These are phyloP conservation scores for Acrobasis suavella DNA, from an alignment of 2,888 invertebrate genomes.

Conservation along the genomic window DNA sequence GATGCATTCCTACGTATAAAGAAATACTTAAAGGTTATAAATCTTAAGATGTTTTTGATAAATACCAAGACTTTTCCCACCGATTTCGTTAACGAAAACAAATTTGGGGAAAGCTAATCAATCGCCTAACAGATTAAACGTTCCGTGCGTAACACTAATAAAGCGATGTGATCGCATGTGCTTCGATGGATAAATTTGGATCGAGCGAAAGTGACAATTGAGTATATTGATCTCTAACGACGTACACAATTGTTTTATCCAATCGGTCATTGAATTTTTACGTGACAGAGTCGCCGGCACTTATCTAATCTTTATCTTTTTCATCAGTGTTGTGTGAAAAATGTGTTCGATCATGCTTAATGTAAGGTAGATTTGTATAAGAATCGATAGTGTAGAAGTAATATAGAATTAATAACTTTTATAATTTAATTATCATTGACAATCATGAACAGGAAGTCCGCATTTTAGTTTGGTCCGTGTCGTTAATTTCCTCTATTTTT, in stretches of 20 bases:
- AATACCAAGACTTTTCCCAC: too few relatives aligned
- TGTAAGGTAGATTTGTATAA: neutral
- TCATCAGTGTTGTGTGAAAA: neutral
- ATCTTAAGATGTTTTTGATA: too few relatives aligned
- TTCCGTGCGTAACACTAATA: conserved; percentile 21
- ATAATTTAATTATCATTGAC: too few relatives aligned
- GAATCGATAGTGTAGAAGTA: neutral
- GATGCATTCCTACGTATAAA: too few relatives aligned
- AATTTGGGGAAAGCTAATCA: conserved; percentile 2
- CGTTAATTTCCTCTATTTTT: too few relatives aligned
- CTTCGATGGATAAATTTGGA: conserved; percentile 19
- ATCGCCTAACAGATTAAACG: neutral
- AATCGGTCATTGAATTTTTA: conserved; percentile 1
- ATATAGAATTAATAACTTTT: too few relatives aligned
- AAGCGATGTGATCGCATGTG: conserved; percentile 14
- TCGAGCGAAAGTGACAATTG: conserved; percentile 14
- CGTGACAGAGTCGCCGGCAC: neutral
- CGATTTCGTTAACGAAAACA: neutral
- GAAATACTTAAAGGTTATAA: too few relatives aligned
- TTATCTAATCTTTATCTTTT: neutral
- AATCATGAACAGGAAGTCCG: too few relatives aligned
- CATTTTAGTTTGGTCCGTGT: too few relatives aligned
- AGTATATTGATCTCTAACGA: conserved; percentile 17
- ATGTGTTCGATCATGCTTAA: neutral
- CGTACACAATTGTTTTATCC: neutral